These are phyloP conservation scores for Labeo calbasu DNA, from an alignment of 2,797 vertebrate genomes.

Conservation along the genomic window DNA sequence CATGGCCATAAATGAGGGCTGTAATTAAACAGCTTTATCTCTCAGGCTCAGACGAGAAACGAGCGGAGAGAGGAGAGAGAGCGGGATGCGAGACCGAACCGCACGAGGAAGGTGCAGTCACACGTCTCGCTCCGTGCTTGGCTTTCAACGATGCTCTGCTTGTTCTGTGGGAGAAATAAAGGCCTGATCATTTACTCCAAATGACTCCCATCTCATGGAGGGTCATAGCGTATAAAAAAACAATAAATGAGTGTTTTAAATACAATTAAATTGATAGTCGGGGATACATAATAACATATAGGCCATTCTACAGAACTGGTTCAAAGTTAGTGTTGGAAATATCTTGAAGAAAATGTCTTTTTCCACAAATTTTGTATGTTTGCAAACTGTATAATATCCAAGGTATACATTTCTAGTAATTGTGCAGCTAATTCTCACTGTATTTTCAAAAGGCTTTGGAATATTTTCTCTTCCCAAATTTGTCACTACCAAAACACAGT, in stretches of 20 bases:
- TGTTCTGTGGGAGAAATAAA: not conserved
- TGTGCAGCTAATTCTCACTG: no score
- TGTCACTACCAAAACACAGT: no score
- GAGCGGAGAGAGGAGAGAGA: not conserved
- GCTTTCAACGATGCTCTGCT: not conserved
- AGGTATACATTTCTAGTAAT: no score
- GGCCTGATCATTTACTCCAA: not conserved
- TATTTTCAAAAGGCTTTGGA: no score
- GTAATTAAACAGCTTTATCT: slow-evolving; percentile 66
- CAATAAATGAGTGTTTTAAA: not conserved
- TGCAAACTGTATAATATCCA: no score
- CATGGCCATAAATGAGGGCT: slow-evolving; percentile 55
- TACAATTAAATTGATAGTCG: not conserved
- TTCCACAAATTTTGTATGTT: no score
- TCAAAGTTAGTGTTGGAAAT: no score
- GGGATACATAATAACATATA: not conserved
- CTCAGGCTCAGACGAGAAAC: slow-evolving; percentile 37
- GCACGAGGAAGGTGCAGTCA: not conserved
- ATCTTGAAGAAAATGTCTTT: no score
- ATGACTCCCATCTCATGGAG: not conserved
- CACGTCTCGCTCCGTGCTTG: not conserved
- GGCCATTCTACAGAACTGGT: no score
- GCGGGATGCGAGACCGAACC: slow-evolving; percentile 20
- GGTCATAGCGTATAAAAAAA: not conserved
- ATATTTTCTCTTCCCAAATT: no score